phyloP scores from a whole-genome alignment of 2,797 vertebrate species.

The Loris lydekkerianus region DNA sequence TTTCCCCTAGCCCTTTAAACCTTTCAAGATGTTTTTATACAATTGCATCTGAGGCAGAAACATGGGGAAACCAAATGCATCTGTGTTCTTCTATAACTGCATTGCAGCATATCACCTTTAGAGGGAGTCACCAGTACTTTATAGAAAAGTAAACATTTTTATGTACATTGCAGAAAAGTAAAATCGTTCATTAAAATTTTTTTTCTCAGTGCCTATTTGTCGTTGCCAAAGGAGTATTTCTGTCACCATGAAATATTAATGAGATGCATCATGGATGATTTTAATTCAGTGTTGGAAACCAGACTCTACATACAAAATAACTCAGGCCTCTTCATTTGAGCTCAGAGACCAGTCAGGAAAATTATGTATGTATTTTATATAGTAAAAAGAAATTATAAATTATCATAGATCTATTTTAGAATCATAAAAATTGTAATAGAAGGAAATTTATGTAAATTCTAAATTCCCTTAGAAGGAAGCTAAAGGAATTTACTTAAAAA shows the following conservation, averaged over 20 bases:
- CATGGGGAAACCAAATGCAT: neutral
- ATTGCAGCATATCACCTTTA: neutral
- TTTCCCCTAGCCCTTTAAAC: neutral
- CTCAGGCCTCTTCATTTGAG: constrained; percentile 30
- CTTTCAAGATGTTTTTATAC: neutral
- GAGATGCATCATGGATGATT: neutral
- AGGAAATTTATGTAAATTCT: too few species aligned
- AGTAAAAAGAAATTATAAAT: constrained; percentile 43
- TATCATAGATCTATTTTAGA: constrained; percentile 24
- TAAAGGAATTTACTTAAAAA: neutral
- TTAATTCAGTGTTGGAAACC: constrained; percentile 8
- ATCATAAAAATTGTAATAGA: neutral
- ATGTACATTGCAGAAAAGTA: neutral
- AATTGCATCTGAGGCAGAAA: constrained; percentile 14
- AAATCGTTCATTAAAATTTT: constrained; percentile 38
- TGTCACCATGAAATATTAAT: neutral
- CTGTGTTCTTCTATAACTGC: neutral
- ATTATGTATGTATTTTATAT: neutral
- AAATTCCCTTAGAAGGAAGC: neutral
- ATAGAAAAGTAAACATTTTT: constrained; percentile 3
- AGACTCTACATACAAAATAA: neutral
- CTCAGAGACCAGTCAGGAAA: constrained; percentile 7
- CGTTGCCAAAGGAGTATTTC: neutral
- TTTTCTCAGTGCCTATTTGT: neutral
- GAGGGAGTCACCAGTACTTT: neutral